These are phyloP conservation scores for Dendrolimus pini DNA, from an alignment of 2,888 invertebrate genomes.

Conservation along the genomic window DNA sequence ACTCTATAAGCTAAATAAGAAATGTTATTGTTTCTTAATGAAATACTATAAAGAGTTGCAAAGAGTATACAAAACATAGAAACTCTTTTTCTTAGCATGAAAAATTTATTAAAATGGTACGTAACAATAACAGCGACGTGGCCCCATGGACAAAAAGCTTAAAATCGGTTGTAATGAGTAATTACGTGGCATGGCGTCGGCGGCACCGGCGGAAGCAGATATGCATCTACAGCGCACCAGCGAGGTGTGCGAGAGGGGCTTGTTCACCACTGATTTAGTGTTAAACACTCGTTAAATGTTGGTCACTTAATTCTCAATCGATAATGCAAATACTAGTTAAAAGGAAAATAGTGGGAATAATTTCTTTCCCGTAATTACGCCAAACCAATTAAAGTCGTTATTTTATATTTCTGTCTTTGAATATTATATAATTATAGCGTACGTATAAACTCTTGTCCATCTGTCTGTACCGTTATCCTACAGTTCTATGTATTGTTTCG, in stretches of 20 bases:
- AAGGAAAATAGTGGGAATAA: too few species aligned
- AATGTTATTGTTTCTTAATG: too few species aligned
- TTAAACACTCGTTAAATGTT: constrained; percentile 10
- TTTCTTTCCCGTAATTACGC: too few species aligned
- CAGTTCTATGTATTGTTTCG: too few species aligned
- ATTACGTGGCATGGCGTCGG: constrained; percentile 37
- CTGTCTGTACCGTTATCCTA: too few species aligned
- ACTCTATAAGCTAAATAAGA: too few species aligned
- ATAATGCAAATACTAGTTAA: not conserved
- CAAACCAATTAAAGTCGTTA: too few species aligned
- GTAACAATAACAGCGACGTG: constrained; percentile 11
- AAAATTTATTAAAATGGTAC: constrained; percentile 6
- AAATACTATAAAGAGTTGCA: too few species aligned
- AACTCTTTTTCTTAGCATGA: not conserved
- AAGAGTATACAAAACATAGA: too few species aligned
- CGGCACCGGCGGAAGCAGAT: constrained; percentile 57
- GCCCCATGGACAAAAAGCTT: constrained; percentile 40
- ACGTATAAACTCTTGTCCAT: too few species aligned
- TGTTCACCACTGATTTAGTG: constrained; percentile 55
- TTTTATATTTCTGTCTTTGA: too few species aligned
- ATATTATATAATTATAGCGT: too few species aligned
- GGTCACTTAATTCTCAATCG: not conserved
- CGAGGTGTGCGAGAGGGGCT: constrained; percentile 24
- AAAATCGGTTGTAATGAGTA: constrained; percentile 59
- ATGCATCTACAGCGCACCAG: constrained; percentile 41